Base-by-base conservation (phyloP, 37 sponge, comb jelly and placozoan species). In the Agelas oroides region DNA sequence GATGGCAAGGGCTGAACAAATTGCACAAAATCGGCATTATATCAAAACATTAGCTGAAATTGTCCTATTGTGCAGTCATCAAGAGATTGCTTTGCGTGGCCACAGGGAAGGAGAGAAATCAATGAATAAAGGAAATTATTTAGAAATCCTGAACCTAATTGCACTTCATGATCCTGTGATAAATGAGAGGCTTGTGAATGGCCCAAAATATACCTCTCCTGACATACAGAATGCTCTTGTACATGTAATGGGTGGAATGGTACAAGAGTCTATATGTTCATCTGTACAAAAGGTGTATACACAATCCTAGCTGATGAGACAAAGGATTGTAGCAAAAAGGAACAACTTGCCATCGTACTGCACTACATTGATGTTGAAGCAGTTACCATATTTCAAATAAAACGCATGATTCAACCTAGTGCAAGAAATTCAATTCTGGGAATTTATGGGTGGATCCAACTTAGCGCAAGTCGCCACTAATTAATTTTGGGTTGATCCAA, bases 111-210 rank as follows among this genome's bases (percentile, higher is more conserved):
- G 77, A 20, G 80, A 87, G 32, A 33, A 56, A 11, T 92, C 92
- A 41, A 46, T 87, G 69, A 92, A 92, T 74, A 82, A 37, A 46
- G 92, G 87, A 31, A 86, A 91, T 86, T 91, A 81, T 69, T 35
- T 65, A 65, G 86, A 86, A 59, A 73, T 90, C 56, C 65, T 90
- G 61, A 39, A 68, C 34, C 39, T 88, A 30, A 58, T 88, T 52
- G 77, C 72, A n/a, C 78, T 79, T 21, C 87, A 86, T 78, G 87
- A 86, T 46, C 14, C 18, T 18, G 39, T 15, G 16, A 13, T 32
- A 34, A 32, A 23, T 13, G 35, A 15, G 8, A 32, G n/a, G n/a
- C n/a, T n/a, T n/a, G n/a, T n/a, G n/a, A n/a, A n/a, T n/a, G n/a
- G n/a, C n/a, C n/a, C n/a, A n/a, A n/a, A n/a, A n/a, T n/a, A n/a